These are phyloP conservation scores for Thalassarche chlororhynchos DNA, from an alignment of 2,113 vertebrate genomes.

Conservation along the genomic window DNA sequence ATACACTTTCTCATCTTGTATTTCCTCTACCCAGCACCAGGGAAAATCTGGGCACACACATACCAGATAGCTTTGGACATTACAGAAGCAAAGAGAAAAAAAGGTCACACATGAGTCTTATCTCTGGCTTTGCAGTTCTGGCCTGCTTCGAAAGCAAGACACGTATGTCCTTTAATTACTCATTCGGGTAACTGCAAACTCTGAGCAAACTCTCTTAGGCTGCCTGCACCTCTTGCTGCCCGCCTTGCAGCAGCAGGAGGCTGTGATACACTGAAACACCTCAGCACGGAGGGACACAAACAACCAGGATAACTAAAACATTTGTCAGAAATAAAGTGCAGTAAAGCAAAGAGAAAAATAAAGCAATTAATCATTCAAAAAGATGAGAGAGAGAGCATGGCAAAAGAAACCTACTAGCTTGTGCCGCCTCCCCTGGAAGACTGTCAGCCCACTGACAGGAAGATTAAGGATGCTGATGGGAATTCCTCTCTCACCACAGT, in stretches of 20 bases:
- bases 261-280: not conserved
- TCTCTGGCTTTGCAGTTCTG: not conserved
- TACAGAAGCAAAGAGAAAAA: not conserved
- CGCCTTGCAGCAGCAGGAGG: not conserved
- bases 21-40: not conserved
- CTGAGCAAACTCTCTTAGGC: not conserved
- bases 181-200: not conserved
- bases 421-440: not conserved
- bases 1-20: not conserved
- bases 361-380: not conserved
- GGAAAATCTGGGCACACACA: not conserved
- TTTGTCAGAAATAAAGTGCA: not conserved
- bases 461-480: conserved; percentile 14
- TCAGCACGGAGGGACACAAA: not conserved
- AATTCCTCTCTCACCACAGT: conserved; percentile 19
- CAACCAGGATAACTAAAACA: not conserved
- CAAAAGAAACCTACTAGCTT: not conserved
- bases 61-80: not conserved
- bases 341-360: not conserved
- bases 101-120: not conserved
- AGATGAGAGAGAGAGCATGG: not conserved
- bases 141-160: not conserved
- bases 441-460: not conserved
- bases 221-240: not conserved
- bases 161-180: conserved; percentile 23